Evolutionary conservation across 2,797 vertebrate genomes (phyloP).

Genomic region (Siniperca scherzeri): DNA sequence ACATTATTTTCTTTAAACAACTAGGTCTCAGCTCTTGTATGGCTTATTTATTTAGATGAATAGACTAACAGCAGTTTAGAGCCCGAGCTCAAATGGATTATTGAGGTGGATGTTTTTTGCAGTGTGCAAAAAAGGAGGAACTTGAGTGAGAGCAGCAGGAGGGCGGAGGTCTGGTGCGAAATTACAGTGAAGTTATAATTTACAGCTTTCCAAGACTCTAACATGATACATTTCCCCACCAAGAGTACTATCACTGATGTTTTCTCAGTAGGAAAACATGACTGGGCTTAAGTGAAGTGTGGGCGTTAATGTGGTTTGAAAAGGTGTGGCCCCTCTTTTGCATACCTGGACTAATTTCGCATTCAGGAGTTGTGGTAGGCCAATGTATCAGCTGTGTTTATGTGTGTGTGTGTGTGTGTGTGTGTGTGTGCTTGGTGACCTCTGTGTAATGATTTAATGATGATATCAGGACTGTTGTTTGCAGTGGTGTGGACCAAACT

Average conservation of each 20-base stretch:
- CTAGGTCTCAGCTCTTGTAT: accelerated
- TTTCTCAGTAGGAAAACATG: neutral
- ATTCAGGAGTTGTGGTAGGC: neutral
- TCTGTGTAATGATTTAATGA: neutral
- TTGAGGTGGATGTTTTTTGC: constrained; percentile 53
- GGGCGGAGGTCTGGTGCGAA: constrained; percentile 45
- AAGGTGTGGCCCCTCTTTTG: constrained; percentile 32
- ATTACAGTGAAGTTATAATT: constrained; percentile 16
- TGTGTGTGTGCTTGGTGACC: neutral
- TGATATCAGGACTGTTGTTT: neutral
- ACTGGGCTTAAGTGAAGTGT: neutral
- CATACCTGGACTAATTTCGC: neutral
- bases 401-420: neutral
- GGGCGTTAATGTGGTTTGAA: neutral
- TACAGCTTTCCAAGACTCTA: neutral
- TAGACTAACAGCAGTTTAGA: accelerated
- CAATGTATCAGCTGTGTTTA: neutral
- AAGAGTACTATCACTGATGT: neutral
- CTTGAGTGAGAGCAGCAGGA: constrained; percentile 26
- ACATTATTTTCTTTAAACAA: neutral
- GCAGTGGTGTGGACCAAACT: neutral
- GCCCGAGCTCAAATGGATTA: accelerated
- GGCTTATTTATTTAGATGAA: neutral
- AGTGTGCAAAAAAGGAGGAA: constrained; percentile 57
- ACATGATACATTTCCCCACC: neutral